A percentile compares a stretch with the other conserved stretches of the same genome.
phyloP scores from a whole-genome alignment of 2,888 invertebrate genomes.

The Hanleya hanleyi region DNA sequence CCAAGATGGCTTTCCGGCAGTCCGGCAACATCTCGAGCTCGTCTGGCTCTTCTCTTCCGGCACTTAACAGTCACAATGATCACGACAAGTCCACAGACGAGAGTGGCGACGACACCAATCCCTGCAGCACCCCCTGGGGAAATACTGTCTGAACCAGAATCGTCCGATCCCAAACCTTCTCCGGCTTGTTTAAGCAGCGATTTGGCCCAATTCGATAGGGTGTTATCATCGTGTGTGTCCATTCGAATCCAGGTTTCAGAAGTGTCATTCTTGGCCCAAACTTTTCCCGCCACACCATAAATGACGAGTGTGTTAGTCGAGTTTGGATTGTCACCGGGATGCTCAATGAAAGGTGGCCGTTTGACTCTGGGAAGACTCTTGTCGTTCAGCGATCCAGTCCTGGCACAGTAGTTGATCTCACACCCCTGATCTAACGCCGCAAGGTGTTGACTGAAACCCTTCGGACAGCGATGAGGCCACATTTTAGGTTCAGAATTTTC shows the following conservation, averaged over 20 bases:
- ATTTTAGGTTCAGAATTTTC: slow-evolving; percentile 23
- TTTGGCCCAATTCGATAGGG: background rate
- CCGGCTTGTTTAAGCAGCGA: background rate
- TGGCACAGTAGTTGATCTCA: slow-evolving; percentile 56
- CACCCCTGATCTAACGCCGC: slow-evolving; percentile 54
- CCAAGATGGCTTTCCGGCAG: too few species aligned
- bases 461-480: slow-evolving; percentile 55
- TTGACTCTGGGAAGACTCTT: slow-evolving; percentile 48
- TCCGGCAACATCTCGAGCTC: too few species aligned
- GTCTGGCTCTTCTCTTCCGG: slow-evolving; percentile 20
- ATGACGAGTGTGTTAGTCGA: background rate
- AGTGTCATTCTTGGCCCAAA: background rate
- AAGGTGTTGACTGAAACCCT: slow-evolving; percentile 58
- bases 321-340: slow-evolving; percentile 24
- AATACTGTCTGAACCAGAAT: background rate
- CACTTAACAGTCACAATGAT: slow-evolving; percentile 26
- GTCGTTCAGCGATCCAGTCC: slow-evolving; percentile 47
- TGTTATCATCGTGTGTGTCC: background rate
- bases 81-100: slow-evolving; percentile 35
- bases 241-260: background rate
- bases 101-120: slow-evolving; percentile 38
- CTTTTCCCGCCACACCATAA: background rate
- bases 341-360: slow-evolving; percentile 55
- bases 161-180: background rate
- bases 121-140: slow-evolving; percentile 28